Evolutionary conservation across 2,113 vertebrate genomes (phyloP), one percentile per base, ranked within the genome.

Genomic region (Petrocephalus zakoni): DNA sequence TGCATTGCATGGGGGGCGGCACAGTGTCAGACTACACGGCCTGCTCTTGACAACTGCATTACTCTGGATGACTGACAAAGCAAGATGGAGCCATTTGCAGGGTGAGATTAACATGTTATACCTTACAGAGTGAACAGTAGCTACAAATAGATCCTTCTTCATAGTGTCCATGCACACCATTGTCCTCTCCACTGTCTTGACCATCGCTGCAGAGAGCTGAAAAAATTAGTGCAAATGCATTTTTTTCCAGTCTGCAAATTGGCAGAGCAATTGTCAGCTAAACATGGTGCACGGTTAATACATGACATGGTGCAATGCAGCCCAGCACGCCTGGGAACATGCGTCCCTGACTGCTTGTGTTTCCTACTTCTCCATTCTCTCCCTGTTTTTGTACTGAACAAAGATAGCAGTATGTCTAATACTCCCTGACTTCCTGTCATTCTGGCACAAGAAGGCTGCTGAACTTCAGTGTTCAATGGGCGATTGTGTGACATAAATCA

Each of bases 51-150:
- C 58, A 87, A 87, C 86, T 61, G 55, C 86, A 56, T 58, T 61
- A 55, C 52, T 87, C 37, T n/a, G 37, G 37, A 42, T 78, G 72
- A 78, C 34, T 42, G 34, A 78, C 46, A 83, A 83, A 83, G 46
- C 34, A 46, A 49, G 46, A 21, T 9, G 37, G 8, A 83, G 46
- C 10, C 42, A 83, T 83, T 83, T 46, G 47, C 42, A 13, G 81
- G 81, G 46, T 83, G 46, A 47, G 81, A 83, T 46, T 46, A 47
- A 49, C 81, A 83, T 22, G 19, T 22, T 87, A 88, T 95, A 97
- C 97, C 93, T 97, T 92, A 91, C 97, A 98, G 92, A 97, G 94
- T 89, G 95, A 89, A 88, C 97, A 97, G 88, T 97, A 93, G 2
- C 94, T 93, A 78, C 97, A 98, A 89, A 97, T 81, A 2, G 97